These are phyloP conservation scores for Eupsittula cactorum DNA, from an alignment of 2,113 vertebrate genomes.

Conservation along the genomic window DNA sequence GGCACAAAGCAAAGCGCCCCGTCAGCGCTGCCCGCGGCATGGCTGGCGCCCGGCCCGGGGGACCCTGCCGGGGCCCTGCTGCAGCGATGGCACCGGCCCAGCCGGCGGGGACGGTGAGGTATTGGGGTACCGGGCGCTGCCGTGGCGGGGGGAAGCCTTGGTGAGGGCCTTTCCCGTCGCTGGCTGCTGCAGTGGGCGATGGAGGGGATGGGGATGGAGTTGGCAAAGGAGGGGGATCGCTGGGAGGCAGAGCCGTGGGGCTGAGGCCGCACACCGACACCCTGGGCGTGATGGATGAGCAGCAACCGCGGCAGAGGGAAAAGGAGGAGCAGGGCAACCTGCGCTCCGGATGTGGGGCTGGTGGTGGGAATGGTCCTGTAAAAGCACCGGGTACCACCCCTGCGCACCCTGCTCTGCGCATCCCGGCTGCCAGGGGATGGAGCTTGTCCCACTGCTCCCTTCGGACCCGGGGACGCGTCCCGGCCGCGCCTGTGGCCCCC, in stretches of 20 bases:
- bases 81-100: background rate
- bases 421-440: background rate
- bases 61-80: background rate
- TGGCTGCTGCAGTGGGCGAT: fast-evolving
- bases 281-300: fast-evolving
- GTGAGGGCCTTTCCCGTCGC: fast-evolving
- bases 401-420: background rate
- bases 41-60: conserved; percentile 27
- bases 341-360: background rate
- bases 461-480: background rate
- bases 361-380: background rate
- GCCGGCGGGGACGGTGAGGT: background rate
- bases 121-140: background rate
- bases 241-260: background rate
- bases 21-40: conserved; percentile 53
- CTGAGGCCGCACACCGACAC: background rate
- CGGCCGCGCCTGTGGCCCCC: background rate
- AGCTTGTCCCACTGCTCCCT: fast-evolving
- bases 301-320: background rate
- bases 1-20: conserved; percentile 71
- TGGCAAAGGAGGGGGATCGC: fast-evolving
- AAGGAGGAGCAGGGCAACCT: background rate
- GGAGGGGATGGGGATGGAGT: background rate
- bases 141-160: fast-evolving
- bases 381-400: background rate